Evolutionary conservation across 1,140 invertebrate genomes (phyloP).

Genomic region (Atopsyche davidsoni): DNA sequence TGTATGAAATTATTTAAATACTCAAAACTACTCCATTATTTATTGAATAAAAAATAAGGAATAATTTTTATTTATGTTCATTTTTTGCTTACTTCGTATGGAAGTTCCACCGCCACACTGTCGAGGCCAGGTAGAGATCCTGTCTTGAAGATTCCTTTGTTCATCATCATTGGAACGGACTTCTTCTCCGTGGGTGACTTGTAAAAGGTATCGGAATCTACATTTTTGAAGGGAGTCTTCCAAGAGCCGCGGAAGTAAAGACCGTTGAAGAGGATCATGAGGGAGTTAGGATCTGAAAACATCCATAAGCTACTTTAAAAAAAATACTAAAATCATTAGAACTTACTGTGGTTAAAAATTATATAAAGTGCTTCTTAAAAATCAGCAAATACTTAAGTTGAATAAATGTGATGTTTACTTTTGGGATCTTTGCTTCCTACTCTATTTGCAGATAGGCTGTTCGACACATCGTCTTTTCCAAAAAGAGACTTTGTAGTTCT

Average conservation of each 20-base stretch:
- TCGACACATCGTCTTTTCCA: constrained; percentile 41
- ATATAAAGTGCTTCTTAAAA: too few species aligned
- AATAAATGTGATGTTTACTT: constrained; percentile 36
- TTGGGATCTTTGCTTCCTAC: constrained; percentile 41
- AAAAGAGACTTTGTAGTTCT: constrained; percentile 37
- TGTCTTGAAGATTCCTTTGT: constrained; percentile 47
- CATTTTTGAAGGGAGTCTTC: constrained; percentile 45
- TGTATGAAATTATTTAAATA: too few species aligned
- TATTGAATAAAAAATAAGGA: too few species aligned
- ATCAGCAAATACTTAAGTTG: too few species aligned
- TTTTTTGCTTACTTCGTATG: constrained; percentile 54
- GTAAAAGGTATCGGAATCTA: constrained; percentile 49
- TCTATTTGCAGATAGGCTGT: constrained; percentile 45
- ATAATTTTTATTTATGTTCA: too few species aligned
- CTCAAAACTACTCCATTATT: too few species aligned
- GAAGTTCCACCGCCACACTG: constrained; percentile 50
- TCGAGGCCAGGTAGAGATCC: constrained; percentile 49
- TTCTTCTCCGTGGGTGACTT: constrained; percentile 50
- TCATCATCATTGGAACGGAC: constrained; percentile 50
- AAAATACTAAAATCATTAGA: neutral
- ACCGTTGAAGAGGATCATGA: constrained; percentile 59
- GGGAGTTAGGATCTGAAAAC: constrained; percentile 29
- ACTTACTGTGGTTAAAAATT: neutral
- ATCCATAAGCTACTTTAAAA: constrained; percentile 1
- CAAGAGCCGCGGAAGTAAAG: constrained; percentile 55